These are phyloP conservation scores for Bursaphelenchus okinawaensis DNA, from an alignment of 2,888 invertebrate species.

Conservation along the genomic window DNA sequence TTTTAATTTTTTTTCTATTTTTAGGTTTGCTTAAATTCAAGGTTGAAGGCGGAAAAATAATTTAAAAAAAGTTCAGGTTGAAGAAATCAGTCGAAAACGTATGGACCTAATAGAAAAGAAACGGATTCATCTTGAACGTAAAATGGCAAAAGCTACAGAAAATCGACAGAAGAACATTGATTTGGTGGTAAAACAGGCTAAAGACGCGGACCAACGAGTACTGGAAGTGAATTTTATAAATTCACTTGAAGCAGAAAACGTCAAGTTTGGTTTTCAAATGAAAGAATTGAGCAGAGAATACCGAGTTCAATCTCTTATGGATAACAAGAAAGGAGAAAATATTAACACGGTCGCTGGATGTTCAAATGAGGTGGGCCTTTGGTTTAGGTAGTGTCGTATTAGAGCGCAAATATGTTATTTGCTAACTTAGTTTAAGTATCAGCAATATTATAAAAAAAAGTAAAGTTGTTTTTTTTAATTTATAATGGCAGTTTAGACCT, in stretches of 20 bases:
- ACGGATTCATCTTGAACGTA: slow-evolving; percentile 60
- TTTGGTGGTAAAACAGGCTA: slow-evolving; percentile 81
- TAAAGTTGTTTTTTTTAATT: too few relatives aligned
- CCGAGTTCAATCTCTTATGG: not conserved
- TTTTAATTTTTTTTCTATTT: slow-evolving; percentile 46
- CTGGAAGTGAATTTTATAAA: slow-evolving; percentile 92
- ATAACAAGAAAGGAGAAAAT: too few relatives aligned
- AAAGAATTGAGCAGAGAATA: slow-evolving; percentile 62
- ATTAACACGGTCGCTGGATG: too few relatives aligned
- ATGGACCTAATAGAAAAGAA: slow-evolving; percentile 76
- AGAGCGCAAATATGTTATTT: not conserved
- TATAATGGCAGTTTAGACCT: not conserved
- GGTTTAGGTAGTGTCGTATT: too few relatives aligned
- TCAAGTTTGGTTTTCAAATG: slow-evolving; percentile 81
- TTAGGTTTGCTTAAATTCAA: too few relatives aligned
- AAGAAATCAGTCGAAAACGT: slow-evolving; percentile 71
- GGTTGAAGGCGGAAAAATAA: too few relatives aligned
- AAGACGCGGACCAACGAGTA: slow-evolving; percentile 88
- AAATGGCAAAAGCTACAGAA: slow-evolving; percentile 73
- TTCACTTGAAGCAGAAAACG: slow-evolving; percentile 86
- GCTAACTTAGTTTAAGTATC: not conserved
- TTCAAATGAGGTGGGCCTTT: too few relatives aligned
- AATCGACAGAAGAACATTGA: slow-evolving; percentile 72
- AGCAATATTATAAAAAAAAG: not conserved
- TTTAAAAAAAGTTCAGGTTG: slow-evolving; percentile 62